Evolutionary conservation across 2,113 vertebrate species (phyloP).

Genomic region (Psittacara wagleri): DNA sequence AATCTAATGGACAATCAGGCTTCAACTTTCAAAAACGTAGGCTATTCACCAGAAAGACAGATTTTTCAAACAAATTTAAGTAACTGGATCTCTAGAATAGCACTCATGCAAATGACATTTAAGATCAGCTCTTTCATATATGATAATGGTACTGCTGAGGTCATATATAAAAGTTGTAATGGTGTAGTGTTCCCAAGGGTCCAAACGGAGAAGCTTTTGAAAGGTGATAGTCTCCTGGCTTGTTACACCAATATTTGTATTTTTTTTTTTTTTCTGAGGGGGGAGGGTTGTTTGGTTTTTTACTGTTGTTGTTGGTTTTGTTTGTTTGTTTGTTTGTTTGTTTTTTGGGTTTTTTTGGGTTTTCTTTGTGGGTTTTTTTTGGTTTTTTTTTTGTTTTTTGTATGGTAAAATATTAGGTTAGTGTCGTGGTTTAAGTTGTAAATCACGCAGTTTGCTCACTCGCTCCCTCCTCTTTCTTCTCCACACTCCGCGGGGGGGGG

Average conservation of each 20-base stretch:
- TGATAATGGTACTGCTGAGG: background rate
- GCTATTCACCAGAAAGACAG: background rate
- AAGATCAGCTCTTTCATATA: background rate
- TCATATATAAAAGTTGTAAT: background rate
- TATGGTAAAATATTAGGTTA: too few species aligned
- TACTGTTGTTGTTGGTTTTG: too few species aligned
- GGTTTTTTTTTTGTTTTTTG: too few species aligned
- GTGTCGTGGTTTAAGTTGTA: too few species aligned
- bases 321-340: too few species aligned
- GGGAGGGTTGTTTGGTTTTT: too few species aligned
- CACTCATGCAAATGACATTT: background rate
- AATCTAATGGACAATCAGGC: background rate
- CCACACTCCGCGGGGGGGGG: too few species aligned
- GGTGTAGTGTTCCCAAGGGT: background rate
- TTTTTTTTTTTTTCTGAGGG: too few species aligned
- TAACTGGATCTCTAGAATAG: background rate
- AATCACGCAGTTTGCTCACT: too few species aligned
- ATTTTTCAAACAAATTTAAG: background rate
- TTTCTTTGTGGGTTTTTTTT: too few species aligned
- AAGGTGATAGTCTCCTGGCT: background rate
- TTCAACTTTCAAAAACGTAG: background rate
- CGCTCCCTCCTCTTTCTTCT: too few species aligned
- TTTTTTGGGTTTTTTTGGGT: too few species aligned
- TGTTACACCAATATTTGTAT: background rate
- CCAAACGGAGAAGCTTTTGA: background rate